Base-by-base conservation (phyloP, 2,888 invertebrate genomes). In the Actias luna region DNA sequence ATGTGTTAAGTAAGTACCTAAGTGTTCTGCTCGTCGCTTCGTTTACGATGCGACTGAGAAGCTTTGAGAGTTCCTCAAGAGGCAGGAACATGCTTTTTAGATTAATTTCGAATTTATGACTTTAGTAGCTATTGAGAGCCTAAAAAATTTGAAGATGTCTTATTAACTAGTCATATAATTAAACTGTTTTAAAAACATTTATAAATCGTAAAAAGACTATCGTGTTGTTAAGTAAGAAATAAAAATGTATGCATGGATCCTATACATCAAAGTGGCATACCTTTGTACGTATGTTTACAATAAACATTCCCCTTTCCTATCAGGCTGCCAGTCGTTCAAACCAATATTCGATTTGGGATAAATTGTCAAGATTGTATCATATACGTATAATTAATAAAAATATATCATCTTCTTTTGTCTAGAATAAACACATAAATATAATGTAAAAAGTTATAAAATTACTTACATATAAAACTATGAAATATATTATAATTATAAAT, bases 1-100 rank as follows among this genome's bases (percentile, higher is more conserved):
- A 78, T 73, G 74, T 77, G 76, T 74, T 72, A 68, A 69, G 67
- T 67, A 78, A 75, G 74, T 75, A 71, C 69, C 76, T 75, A 76
- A 76, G 75, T 76, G 77, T 70, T 71, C 65, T 67, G 75, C 67
- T 72, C 72, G 74, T 72, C 74, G 71, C 74, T 78, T 50, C 46
- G 46, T 50, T 50, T 50, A 50, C 22, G 46, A 50, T 78, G 76
- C 71, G 71, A 75, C 68, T 70, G 67, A 69, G 66, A 67, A 67
- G 72, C 72, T 76, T 69, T 71, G 67, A 76, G 71, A 76, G 71
- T 74, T 70, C 64, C 65, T 65, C 62, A 67, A 39, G 67, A 64
- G 65, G 68, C 69, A 68, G 65, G 64, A 67, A 67, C 66, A 68
- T 70, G 67, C 68, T 65, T 67, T 68, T 68, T 72, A 71, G 68